Percentiles rank a stretch among this genome's conserved stretches.
Evolutionary conservation across 2,797 vertebrate species (phyloP).

Genomic region (Chiloscyllium punctatum): DNA sequence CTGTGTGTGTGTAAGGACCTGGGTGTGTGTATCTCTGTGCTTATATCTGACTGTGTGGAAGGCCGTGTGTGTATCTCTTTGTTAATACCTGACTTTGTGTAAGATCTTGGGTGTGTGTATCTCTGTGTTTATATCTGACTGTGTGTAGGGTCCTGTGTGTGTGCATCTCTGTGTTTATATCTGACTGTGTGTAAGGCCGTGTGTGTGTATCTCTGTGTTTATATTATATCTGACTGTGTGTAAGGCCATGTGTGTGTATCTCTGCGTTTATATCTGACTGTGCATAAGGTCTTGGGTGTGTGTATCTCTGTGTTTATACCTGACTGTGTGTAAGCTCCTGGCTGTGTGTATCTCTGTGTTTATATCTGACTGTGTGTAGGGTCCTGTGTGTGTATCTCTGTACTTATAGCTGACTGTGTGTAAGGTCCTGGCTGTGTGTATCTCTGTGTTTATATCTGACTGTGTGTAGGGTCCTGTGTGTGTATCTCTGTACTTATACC

Average conservation of each 20-base stretch:
- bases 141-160: not conserved
- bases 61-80: not conserved
- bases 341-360: not conserved
- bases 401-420: not conserved
- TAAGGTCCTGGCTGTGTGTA: too few species aligned
- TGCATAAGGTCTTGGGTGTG: not conserved
- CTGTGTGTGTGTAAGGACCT: too few species aligned
- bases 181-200: not conserved
- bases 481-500: too few species aligned
- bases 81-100: not conserved
- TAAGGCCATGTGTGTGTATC: not conserved
- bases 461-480: not conserved
- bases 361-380: not conserved
- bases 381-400: not conserved
- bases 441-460: not conserved
- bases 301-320: not conserved
- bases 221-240: not conserved
- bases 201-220: not conserved
- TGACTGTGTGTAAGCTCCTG: not conserved
- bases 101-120: not conserved
- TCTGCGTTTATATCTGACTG: not conserved
- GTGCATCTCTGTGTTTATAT: not conserved
- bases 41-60: not conserved
- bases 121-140: not conserved
- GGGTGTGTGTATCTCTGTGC: not conserved